These are phyloP conservation scores for Amphiprion percula DNA, from an alignment of 2,113 vertebrate species.

Conservation along the genomic window DNA sequence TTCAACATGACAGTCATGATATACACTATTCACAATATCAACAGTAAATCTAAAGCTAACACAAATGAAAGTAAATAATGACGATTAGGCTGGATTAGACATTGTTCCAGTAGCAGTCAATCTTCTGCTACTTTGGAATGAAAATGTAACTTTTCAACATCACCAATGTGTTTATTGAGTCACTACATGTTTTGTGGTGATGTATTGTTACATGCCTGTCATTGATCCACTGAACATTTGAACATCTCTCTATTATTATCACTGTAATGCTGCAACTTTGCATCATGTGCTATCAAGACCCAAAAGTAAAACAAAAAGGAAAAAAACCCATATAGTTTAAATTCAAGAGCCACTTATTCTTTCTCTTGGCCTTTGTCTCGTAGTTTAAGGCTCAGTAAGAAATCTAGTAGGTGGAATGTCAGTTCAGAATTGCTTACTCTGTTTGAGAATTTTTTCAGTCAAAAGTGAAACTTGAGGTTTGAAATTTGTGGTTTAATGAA, in stretches of 20 bases:
- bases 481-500: too few relatives aligned
- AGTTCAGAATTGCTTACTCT: background rate
- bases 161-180: background rate
- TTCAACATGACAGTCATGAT: conserved; percentile 31
- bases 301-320: background rate
- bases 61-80: background rate
- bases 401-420: background rate
- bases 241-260: conserved; percentile 4
- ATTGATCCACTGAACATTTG: conserved; percentile 26
- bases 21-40: conserved; percentile 14
- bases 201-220: conserved; percentile 56
- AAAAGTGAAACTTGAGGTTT: too few relatives aligned
- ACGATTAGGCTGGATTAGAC: background rate
- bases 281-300: conserved; percentile 25
- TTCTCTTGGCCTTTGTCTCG: background rate
- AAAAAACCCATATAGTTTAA: background rate
- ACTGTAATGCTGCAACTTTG: background rate
- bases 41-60: background rate
- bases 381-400: background rate
- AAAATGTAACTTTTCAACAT: background rate
- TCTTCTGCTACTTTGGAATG: background rate
- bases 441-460: too few relatives aligned
- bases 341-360: background rate
- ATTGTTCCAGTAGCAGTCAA: background rate
- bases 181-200: background rate